A percentile compares a stretch with the other conserved stretches of the same genome.
These are phyloP conservation scores for Miichthys miiuy DNA, from an alignment of 2,797 vertebrate genomes.

Conservation along the genomic window DNA sequence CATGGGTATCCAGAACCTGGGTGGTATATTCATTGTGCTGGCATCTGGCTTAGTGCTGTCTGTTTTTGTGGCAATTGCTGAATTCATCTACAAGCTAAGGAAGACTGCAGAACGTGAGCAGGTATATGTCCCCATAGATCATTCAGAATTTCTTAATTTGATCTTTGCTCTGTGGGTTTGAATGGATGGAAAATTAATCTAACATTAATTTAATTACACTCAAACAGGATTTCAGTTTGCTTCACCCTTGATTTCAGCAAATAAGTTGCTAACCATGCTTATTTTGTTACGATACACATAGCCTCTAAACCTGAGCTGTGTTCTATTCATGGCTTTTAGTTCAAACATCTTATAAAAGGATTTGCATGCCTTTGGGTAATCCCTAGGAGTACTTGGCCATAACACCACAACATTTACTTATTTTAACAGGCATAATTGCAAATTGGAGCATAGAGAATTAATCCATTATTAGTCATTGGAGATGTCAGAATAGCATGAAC, in stretches of 20 bases:
- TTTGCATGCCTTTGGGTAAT: conserved; percentile 76
- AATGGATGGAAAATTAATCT: conserved; percentile 18
- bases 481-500: conserved; percentile 69
- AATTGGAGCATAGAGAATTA: conserved; percentile 81
- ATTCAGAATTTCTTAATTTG: not conserved
- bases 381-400: conserved; percentile 67
- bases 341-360: conserved; percentile 71
- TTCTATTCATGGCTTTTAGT: conserved; percentile 65
- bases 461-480: conserved; percentile 79
- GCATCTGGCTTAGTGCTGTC: conserved; percentile 96
- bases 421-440: conserved; percentile 80
- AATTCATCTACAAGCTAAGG: conserved; percentile 97
- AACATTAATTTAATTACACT: conserved; percentile 61
- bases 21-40: conserved; percentile 97
- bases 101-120: conserved; percentile 96
- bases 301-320: conserved; percentile 54
- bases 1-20: conserved; percentile 97
- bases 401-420: conserved; percentile 68
- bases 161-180: not conserved
- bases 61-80: conserved; percentile 95
- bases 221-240: conserved; percentile 25
- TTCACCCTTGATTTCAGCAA: conserved; percentile 38
- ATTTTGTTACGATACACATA: conserved; percentile 47
- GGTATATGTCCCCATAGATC: conserved; percentile 84
- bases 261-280: conserved; percentile 38